phyloP scores from a whole-genome alignment of 2,797 vertebrate genomes.

The Siniperca obscura region DNA sequence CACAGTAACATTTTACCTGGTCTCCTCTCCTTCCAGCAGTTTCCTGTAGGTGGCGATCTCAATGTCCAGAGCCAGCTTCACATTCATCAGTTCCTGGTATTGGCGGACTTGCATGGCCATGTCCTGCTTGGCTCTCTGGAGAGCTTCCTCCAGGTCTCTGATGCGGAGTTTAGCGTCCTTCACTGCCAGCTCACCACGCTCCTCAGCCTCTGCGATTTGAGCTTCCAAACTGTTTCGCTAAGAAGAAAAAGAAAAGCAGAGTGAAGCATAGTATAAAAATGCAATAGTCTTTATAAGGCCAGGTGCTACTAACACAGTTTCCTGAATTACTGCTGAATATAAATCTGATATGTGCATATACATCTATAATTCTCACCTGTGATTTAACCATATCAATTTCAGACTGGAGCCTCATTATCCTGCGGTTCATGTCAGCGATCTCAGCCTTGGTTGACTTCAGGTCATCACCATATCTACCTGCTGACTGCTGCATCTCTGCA shows the following conservation, averaged over 20 bases:
- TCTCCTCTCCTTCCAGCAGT: constrained; percentile 87
- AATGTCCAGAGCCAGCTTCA: constrained; percentile 94
- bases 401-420: constrained; percentile 82
- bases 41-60: constrained; percentile 90
- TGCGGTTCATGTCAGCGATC: constrained; percentile 82
- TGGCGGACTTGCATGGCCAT: constrained; percentile 90
- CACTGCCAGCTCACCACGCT: constrained; percentile 81
- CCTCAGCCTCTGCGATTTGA: constrained; percentile 79
- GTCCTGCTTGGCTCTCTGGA: constrained; percentile 92
- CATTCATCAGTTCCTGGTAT: constrained; percentile 93
- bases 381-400: constrained; percentile 86
- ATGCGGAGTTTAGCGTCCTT: constrained; percentile 87
- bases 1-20: constrained; percentile 64
- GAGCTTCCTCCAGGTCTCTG: constrained; percentile 87
- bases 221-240: constrained; percentile 75
- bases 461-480: constrained; percentile 77
- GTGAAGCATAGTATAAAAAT: not conserved
- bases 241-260: not conserved
- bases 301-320: not conserved
- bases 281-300: not conserved
- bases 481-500: constrained; percentile 84
- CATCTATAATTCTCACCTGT: constrained; percentile 74
- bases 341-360: not conserved
- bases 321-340: not conserved
- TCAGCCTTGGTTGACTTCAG: constrained; percentile 82